Base-by-base conservation (phyloP, 2,797 vertebrate genomes). In the Mus spretus region DNA sequence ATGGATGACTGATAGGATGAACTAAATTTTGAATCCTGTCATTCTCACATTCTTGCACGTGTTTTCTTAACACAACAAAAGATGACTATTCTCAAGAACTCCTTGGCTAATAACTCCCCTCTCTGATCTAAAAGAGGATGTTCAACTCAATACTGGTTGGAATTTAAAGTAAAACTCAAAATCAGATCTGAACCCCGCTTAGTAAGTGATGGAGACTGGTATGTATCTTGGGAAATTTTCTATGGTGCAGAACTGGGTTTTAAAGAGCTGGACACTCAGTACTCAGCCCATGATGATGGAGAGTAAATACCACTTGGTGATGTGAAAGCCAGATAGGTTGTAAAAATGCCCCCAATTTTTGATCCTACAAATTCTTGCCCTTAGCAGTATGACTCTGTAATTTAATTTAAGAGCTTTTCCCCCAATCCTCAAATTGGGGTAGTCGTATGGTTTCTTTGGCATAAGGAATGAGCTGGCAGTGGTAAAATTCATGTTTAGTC, bases 81-180 rank as follows among this genome's bases (percentile, higher is more conserved):
- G 26, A 74, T 34, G 47, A n/a, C 61, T 92, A 0, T 61, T 80
- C 34, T 91, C 15, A 28, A 90, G 47, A 50, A 70, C 9, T 84
- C 47, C 44, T 86, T 89, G 87, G 55, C 85, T 90, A 86, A 50
- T 84, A 55, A 14, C 47, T 34, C 9, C 26, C 26, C 9, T 22
- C 12, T 86, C 34, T 8, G 34, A 53, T 96, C 28, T 81, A 24
- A 57, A 61, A 55, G 85, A 63, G n/a, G 6, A 34, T 88, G n/a
- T 63, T 90, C n/a, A 93, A 10, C 28, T 72, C 50, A 31, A 59
- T 50, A 81, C 53, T 78, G 13, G 26, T 70, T 95, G 28, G 59
- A 37, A 40, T 92, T 89, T 95, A 92, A 86, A 81, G 81, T 70
- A 92, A 77, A 93, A 17, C 26, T 75, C 5, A 6, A 50, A 47